phyloP scores from a whole-genome alignment of 2,113 vertebrate species.

The Proterorhinus semilunaris region DNA sequence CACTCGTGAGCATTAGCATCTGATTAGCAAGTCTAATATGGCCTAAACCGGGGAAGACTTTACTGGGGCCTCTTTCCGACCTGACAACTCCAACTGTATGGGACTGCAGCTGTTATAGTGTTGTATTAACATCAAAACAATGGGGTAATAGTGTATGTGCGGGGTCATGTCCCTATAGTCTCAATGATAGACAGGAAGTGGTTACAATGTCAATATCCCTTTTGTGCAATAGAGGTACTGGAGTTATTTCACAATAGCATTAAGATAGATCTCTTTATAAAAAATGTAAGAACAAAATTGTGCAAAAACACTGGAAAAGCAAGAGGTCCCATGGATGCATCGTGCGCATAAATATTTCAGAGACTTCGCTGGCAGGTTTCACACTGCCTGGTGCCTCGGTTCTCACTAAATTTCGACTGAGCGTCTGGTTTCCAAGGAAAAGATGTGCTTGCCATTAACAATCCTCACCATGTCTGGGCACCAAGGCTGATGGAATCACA shows the following conservation, averaged over 20 bases:
- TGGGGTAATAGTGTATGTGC: conserved; percentile 18
- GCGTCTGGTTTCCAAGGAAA: conserved; percentile 37
- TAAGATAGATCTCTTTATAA: neutral
- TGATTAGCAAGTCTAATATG: conserved; percentile 77
- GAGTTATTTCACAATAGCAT: neutral
- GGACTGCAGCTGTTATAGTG: conserved; percentile 16
- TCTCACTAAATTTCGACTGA: conserved; percentile 23
- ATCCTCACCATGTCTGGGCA: conserved; percentile 32
- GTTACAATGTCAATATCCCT: conserved; percentile 18
- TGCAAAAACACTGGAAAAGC: neutral
- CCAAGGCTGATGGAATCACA: conserved; percentile 40
- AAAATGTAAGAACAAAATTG: neutral
- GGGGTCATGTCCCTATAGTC: conserved; percentile 24
- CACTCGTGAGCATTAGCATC: conserved; percentile 67
- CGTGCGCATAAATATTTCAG: neutral
- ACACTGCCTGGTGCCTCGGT: conserved; percentile 18
- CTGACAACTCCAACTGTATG: conserved; percentile 39
- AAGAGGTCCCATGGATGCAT: neutral
- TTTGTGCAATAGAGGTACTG: neutral
- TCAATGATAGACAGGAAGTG: conserved; percentile 23
- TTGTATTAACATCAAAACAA: conserved; percentile 36
- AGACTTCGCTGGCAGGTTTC: conserved; percentile 20
- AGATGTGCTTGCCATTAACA: conserved; percentile 48
- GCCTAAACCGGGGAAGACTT: conserved; percentile 50
- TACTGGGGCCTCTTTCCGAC: conserved; percentile 27